Conservation (phyloP, 2,888 invertebrate genomes). For the Alcis repandata region DNA sequence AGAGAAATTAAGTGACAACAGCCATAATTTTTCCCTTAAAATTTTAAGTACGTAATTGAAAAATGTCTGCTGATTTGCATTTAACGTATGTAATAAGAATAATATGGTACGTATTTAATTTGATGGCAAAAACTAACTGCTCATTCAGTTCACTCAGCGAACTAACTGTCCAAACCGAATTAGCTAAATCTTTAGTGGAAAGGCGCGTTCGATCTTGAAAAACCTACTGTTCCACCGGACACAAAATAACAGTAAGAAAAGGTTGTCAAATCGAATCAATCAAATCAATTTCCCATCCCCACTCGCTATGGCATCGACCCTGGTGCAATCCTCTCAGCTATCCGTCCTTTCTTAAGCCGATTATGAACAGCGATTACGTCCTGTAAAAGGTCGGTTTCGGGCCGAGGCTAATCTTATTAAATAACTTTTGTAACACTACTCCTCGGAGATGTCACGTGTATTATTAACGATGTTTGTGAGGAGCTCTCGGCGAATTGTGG, state of each 20-base stretch:
- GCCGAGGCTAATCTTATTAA: slow-evolving; percentile 37
- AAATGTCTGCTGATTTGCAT: too few species aligned
- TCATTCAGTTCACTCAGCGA: too few species aligned
- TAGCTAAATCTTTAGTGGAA: background rate
- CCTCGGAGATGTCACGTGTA: slow-evolving; percentile 30
- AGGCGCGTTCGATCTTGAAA: background rate
- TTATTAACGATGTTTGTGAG: slow-evolving; percentile 32
- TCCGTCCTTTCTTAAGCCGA: slow-evolving; percentile 38
- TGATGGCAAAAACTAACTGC: too few species aligned
- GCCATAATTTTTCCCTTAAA: too few species aligned
- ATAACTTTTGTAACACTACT: slow-evolving; percentile 37
- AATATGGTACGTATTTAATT: too few species aligned
- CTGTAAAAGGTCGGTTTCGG: slow-evolving; percentile 38
- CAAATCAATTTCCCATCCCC: background rate
- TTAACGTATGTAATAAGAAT: too few species aligned
- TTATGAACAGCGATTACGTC: slow-evolving; percentile 37
- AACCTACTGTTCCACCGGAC: background rate
- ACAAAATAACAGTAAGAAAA: background rate
- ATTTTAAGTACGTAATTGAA: too few species aligned
- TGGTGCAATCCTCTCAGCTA: slow-evolving; percentile 29
- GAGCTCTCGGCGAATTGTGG: slow-evolving; percentile 2
- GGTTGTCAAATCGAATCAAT: slow-evolving; percentile 14
- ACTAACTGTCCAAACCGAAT: too few species aligned
- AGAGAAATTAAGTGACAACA: too few species aligned
- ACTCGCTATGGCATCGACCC: slow-evolving; percentile 7